Percentiles rank a stretch among this genome's conserved stretches.
Evolutionary conservation across 2,888 invertebrate genomes (phyloP).

Genomic region (Sympetrum striolatum): DNA sequence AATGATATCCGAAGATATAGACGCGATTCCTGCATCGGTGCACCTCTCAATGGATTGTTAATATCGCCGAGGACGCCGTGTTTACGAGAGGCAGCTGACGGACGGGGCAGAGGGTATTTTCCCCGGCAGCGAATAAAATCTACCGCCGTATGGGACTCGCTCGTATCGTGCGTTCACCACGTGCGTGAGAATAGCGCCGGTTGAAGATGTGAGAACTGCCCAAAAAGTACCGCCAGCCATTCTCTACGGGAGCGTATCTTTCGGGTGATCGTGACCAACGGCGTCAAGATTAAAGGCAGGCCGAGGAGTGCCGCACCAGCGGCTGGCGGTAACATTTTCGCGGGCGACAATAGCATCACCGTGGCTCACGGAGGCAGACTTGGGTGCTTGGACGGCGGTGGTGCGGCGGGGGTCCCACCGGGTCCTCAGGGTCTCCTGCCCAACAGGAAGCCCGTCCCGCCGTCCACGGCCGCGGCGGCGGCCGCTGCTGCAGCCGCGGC

Average conservation of each 20-base stretch:
- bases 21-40: neutral
- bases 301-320: slow-evolving; percentile 53
- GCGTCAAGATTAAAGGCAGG: slow-evolving; percentile 48
- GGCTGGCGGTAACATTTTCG: slow-evolving; percentile 58
- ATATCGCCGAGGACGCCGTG: neutral
- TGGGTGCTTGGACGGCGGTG: slow-evolving; percentile 63
- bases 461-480: slow-evolving; percentile 25
- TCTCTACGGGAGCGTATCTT: slow-evolving; percentile 44
- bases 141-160: neutral
- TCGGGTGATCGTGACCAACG: slow-evolving; percentile 44
- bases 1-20: neutral
- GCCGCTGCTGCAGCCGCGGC: slow-evolving; percentile 61
- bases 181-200: slow-evolving; percentile 1
- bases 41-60: neutral
- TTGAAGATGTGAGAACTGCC: slow-evolving; percentile 39
- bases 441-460: slow-evolving; percentile 53
- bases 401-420: slow-evolving; percentile 68
- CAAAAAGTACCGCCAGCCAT: slow-evolving; percentile 49
- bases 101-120: neutral
- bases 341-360: slow-evolving; percentile 63
- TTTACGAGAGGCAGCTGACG: neutral
- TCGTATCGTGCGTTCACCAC: neutral
- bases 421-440: slow-evolving; percentile 56
- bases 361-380: slow-evolving; percentile 75
- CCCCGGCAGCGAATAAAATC: neutral